Evolutionary conservation across 1,140 invertebrate genomes (phyloP).

Genomic region (Campoletis sonorensis): DNA sequence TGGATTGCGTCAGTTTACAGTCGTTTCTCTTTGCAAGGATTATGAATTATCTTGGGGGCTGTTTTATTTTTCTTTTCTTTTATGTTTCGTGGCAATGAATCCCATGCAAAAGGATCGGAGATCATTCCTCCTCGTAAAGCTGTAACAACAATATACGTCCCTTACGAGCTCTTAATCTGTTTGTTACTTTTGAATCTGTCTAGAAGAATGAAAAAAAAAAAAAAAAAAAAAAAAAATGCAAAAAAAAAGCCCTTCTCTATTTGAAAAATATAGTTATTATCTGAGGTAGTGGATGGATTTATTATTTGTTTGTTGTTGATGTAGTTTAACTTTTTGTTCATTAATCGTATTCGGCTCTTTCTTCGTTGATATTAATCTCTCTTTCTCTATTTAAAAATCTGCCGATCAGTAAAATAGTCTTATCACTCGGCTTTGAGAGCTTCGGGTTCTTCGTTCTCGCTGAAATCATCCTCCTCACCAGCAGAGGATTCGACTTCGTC

Average conservation of each 20-base stretch:
- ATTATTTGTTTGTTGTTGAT: constrained; percentile 11
- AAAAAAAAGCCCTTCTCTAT: constrained; percentile 25
- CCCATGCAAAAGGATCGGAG: constrained; percentile 36
- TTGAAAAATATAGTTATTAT: constrained; percentile 52
- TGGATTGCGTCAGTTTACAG: neutral
- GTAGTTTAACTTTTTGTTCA: too few species aligned
- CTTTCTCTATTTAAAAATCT: neutral
- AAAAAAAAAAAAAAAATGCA: too few species aligned
- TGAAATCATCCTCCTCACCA: constrained; percentile 72
- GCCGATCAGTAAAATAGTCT: neutral
- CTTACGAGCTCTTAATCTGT: too few species aligned
- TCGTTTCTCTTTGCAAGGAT: neutral
- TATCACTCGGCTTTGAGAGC: constrained; percentile 68
- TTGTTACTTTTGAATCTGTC: neutral
- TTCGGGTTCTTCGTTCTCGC: constrained; percentile 71
- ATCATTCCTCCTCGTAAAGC: constrained; percentile 48
- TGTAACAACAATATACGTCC: neutral
- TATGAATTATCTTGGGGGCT: neutral
- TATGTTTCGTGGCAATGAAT: neutral
- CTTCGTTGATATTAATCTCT: constrained; percentile 4
- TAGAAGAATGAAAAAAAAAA: constrained; percentile 23
- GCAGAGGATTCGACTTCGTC: constrained; percentile 65
- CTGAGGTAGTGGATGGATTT: constrained; percentile 63
- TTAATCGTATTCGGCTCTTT: constrained; percentile 24
- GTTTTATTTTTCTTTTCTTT: neutral